Conservation (phyloP, 2,113 vertebrate species). For the Ivindomyrus marchei region DNA sequence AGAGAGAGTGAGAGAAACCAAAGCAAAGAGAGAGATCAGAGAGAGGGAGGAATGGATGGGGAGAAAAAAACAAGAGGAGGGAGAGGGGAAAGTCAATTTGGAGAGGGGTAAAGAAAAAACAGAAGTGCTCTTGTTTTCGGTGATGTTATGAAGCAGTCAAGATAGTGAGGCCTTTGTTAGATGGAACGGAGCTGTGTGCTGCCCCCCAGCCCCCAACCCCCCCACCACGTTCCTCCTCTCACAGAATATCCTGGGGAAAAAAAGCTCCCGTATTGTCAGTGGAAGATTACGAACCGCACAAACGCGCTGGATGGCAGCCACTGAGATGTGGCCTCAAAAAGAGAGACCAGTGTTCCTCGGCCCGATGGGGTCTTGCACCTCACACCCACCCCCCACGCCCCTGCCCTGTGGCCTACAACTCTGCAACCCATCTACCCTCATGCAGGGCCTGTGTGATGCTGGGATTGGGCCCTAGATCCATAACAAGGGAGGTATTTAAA, state of each 20-base stretch:
- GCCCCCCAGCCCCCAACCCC: not conserved
- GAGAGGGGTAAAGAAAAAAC: not conserved
- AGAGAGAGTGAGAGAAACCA: constrained; percentile 24
- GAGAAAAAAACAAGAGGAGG: constrained; percentile 6
- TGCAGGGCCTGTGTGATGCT: not conserved
- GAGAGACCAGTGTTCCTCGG: not conserved
- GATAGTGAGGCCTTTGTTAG: constrained; percentile 33
- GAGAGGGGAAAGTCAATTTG: not conserved
- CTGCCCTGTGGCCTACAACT: not conserved
- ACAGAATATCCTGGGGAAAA: constrained; percentile 12
- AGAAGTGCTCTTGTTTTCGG: constrained; percentile 35
- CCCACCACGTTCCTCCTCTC: not conserved
- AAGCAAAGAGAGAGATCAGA: constrained; percentile 9
- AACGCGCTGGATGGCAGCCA: not conserved
- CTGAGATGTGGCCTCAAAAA: not conserved
- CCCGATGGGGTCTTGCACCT: not conserved
- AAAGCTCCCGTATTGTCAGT: constrained; percentile 9
- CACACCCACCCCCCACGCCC: not conserved
- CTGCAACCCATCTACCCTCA: not conserved
- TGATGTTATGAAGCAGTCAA: constrained; percentile 26
- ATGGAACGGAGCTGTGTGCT: not conserved
- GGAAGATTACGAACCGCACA: constrained; percentile 12
- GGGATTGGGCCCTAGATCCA: not conserved
- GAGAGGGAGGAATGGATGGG: not conserved
- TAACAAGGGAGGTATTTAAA: not conserved